Conservation (phyloP, 2,113 vertebrate genomes). For the Phodopus roborovskii region DNA sequence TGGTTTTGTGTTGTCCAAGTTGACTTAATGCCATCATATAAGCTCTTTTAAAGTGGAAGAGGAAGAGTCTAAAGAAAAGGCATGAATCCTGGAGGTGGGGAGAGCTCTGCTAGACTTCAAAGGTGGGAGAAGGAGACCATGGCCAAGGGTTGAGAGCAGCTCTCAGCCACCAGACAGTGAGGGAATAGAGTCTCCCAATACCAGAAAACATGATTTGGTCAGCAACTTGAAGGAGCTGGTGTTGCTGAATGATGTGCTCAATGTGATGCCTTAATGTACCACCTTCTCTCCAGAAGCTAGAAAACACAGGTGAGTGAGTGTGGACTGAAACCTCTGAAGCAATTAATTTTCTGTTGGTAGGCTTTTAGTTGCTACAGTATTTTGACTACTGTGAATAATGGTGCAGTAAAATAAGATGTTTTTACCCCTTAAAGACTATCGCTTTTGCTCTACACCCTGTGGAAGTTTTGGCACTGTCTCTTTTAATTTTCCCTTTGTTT, state of each 20-base stretch:
- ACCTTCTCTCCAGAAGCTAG: too few species aligned
- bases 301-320: neutral
- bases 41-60: neutral
- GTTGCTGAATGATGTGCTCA: neutral
- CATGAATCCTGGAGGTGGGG: too few species aligned
- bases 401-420: neutral
- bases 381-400: neutral
- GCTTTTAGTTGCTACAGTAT: neutral
- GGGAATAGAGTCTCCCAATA: neutral
- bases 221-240: neutral
- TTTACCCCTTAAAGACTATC: neutral
- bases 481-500: neutral
- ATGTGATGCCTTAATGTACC: neutral
- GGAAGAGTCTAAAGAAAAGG: neutral
- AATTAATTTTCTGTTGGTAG: neutral
- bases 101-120: neutral
- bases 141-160: neutral
- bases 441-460: neutral
- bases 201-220: neutral
- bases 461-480: neutral
- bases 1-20: neutral
- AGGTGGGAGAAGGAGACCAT: neutral
- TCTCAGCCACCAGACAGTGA: neutral
- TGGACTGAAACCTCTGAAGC: neutral
- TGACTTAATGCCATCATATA: neutral